Evolutionary conservation across 2,797 vertebrate genomes (phyloP).

Genomic region (Mormyrus hasselquistii): DNA sequence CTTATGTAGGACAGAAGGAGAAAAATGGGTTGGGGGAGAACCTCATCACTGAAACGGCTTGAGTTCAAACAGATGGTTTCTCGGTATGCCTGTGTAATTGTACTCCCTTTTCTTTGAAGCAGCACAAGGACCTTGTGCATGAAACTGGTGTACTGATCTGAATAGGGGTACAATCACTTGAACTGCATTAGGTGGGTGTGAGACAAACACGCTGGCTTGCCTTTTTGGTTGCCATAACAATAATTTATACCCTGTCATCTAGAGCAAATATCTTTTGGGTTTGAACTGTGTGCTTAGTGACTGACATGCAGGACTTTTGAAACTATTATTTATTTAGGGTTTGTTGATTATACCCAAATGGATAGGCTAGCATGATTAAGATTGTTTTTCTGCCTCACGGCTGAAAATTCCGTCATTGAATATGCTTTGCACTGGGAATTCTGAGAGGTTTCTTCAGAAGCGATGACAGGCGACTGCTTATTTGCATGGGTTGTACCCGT

Average conservation of each 20-base stretch:
- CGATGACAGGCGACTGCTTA: background rate
- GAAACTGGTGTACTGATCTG: background rate
- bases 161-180: background rate
- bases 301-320: background rate
- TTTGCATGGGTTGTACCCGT: background rate
- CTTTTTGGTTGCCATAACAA: background rate
- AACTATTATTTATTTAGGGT: background rate
- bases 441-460: background rate
- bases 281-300: background rate
- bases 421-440: background rate
- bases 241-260: background rate
- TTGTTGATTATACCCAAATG: background rate
- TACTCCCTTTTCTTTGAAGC: constrained; percentile 19
- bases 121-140: background rate
- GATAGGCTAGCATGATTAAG: background rate
- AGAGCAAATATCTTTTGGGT: background rate
- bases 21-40: background rate
- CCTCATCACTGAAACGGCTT: constrained; percentile 7
- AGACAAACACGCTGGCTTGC: background rate
- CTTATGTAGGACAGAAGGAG: constrained; percentile 11
- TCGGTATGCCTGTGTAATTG: constrained; percentile 14
- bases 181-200: background rate
- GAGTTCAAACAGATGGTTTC: constrained; percentile 21
- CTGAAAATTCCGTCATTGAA: background rate
- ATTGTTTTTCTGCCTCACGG: background rate